Conservation (phyloP, 2,797 vertebrate genomes). For the Hipposideros larvatus region DNA sequence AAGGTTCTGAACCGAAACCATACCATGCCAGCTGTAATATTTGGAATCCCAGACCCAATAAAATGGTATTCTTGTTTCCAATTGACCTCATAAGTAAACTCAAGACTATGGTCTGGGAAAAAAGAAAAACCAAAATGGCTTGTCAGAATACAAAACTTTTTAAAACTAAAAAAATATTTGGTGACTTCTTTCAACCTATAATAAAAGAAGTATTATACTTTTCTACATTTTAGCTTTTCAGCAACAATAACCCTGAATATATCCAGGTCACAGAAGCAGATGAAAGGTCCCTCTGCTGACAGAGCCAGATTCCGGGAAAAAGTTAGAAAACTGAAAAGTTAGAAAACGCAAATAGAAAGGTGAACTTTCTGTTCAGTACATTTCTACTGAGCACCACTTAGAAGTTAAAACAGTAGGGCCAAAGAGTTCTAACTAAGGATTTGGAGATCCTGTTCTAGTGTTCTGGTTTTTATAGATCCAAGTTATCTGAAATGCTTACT, state of each 20-base stretch:
- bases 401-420: background rate
- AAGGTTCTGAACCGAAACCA: slow-evolving; percentile 94
- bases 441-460: background rate
- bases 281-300: background rate
- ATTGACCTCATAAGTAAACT: slow-evolving; percentile 95
- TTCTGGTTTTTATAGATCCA: background rate
- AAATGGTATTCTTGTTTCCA: slow-evolving; percentile 95
- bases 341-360: background rate
- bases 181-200: background rate
- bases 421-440: background rate
- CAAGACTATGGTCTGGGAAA: slow-evolving; percentile 91
- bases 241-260: background rate
- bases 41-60: slow-evolving; percentile 94
- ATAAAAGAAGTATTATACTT: background rate
- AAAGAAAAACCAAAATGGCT: slow-evolving; percentile 27
- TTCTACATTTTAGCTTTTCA: slow-evolving; percentile 22
- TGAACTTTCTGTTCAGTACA: background rate
- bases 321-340: background rate
- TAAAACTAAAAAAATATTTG: background rate
- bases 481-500: background rate
- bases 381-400: background rate
- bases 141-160: slow-evolving; percentile 37
- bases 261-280: background rate
- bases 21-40: slow-evolving; percentile 94
- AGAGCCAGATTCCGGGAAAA: background rate